Percentiles rank a stretch among this genome's conserved stretches.
These are phyloP conservation scores for Ramazzottius varieornatus DNA, from an alignment of 2,888 invertebrate genomes.

Conservation along the genomic window DNA sequence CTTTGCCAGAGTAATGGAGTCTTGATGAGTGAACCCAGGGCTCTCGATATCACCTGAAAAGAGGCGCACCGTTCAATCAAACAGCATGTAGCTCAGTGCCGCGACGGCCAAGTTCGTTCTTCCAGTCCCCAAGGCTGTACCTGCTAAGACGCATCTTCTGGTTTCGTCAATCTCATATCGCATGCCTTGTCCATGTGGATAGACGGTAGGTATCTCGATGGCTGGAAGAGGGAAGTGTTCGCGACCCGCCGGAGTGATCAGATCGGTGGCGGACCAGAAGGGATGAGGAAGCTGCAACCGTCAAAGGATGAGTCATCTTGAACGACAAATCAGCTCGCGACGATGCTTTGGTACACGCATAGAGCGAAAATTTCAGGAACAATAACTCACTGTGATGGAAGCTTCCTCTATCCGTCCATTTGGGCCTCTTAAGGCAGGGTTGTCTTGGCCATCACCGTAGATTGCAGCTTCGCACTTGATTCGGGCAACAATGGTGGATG, in stretches of 20 bases:
- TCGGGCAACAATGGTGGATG: background rate
- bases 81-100: no score
- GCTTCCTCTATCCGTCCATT: no score
- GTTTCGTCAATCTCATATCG: background rate
- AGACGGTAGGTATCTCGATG: background rate
- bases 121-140: no score
- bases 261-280: background rate
- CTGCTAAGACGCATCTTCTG: background rate
- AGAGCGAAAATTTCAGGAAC: background rate
- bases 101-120: background rate
- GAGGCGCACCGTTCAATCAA: background rate
- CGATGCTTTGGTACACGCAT: background rate
- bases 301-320: no score
- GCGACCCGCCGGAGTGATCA: background rate
- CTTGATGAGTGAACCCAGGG: background rate
- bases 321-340: no score
- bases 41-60: background rate
- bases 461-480: background rate
- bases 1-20: background rate
- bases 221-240: background rate
- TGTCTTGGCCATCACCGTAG: background rate
- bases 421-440: no score
- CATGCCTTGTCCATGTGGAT: background rate
- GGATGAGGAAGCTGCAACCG: background rate
- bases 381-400: no score